phyloP scores from a whole-genome alignment of 2,797 vertebrate genomes.

The Spea hammondii region DNA sequence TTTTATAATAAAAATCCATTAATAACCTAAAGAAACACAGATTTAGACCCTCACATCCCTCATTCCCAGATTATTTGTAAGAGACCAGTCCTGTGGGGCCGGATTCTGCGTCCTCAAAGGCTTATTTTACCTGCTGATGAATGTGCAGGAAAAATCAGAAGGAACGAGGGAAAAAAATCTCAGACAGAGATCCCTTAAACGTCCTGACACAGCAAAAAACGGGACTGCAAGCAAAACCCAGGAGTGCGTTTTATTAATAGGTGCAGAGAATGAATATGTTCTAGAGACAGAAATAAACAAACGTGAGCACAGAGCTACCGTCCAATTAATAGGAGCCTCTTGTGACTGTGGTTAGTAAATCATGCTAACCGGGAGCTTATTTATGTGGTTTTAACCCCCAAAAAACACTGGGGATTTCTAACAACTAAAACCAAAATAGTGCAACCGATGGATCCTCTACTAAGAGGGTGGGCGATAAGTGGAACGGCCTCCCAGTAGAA shows the following conservation, averaged over 20 bases:
- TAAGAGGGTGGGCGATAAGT: too few relatives aligned
- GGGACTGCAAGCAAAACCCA: constrained; percentile 43
- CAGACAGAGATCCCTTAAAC: constrained; percentile 32
- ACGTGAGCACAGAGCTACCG: constrained; percentile 30
- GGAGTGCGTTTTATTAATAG: constrained; percentile 49
- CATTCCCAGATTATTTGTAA: too few relatives aligned
- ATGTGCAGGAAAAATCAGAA: constrained; percentile 35
- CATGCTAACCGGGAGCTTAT: not conserved
- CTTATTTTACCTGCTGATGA: constrained; percentile 31
- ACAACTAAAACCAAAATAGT: too few relatives aligned
- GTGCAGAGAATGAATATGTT: constrained; percentile 33
- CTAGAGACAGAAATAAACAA: constrained; percentile 44
- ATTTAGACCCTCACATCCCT: too few relatives aligned
- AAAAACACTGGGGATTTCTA: not conserved
- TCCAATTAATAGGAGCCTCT: constrained; percentile 25
- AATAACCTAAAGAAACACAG: too few relatives aligned
- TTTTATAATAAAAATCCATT: too few relatives aligned
- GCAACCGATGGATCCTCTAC: too few relatives aligned
- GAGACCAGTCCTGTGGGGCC: too few relatives aligned
- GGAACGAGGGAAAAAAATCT: constrained; percentile 14
- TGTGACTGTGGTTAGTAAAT: not conserved
- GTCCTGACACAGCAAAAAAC: constrained; percentile 41
- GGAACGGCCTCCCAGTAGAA: too few relatives aligned
- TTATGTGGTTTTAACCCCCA: not conserved
- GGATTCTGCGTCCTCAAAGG: too few relatives aligned